phyloP scores from a whole-genome alignment of 2,888 invertebrate species.

The Cataglyphis rosenhaueri region DNA sequence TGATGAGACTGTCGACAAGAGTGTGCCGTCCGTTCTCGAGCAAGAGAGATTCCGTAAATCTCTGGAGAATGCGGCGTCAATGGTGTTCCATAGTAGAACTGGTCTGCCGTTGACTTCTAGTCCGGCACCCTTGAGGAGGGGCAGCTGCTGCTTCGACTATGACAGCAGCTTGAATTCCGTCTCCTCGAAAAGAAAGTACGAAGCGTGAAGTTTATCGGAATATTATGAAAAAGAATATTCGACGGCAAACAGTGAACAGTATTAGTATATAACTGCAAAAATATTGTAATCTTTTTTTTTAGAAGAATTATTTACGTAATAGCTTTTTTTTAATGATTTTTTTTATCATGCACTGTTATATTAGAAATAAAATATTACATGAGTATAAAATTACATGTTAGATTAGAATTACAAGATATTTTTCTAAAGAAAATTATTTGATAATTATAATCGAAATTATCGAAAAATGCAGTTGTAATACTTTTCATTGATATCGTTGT shows the following conservation, averaged over 20 bases:
- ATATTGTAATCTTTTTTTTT: conserved; percentile 1
- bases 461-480: neutral
- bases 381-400: neutral
- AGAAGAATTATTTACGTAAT: neutral
- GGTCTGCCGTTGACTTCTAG: conserved; percentile 94
- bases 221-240: neutral
- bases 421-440: neutral
- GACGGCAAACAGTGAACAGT: neutral
- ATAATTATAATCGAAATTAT: neutral
- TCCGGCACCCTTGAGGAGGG: conserved; percentile 93
- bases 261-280: neutral
- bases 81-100: conserved; percentile 93
- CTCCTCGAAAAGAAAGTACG: conserved; percentile 93
- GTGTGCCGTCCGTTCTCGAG: conserved; percentile 90
- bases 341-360: neutral
- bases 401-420: neutral
- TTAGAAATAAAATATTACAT: neutral
- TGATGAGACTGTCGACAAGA: conserved; percentile 77
- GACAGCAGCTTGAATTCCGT: conserved; percentile 93
- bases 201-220: neutral
- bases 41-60: conserved; percentile 91
- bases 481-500: neutral
- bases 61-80: conserved; percentile 92
- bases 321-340: neutral
- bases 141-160: conserved; percentile 93